Base-by-base conservation (phyloP, 2,797 vertebrate species). In the Pangasius djambal region DNA sequence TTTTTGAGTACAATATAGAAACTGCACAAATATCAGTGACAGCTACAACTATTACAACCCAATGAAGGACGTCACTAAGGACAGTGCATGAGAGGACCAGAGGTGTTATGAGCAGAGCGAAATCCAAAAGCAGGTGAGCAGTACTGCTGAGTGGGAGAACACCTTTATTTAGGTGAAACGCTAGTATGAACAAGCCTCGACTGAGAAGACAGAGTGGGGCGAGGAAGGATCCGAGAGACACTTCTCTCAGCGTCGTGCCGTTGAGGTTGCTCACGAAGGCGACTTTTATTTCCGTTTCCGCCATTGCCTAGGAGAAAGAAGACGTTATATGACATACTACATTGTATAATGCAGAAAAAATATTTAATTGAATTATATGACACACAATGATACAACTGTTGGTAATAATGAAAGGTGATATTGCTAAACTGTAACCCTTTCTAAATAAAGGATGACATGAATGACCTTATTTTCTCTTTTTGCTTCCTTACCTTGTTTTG, bases 241-340 rank as follows among this genome's bases (percentile, higher is more conserved):
- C 95, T 93, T 99, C 99, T 88, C 94, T 90, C 91, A 98, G 93
- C 55, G 94, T 98, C 1, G 98, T 99, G 87, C 99, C 99, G 9
- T 96, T 99, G 31, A 98, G 95, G 90, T 99, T 97, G 93, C 97
- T 97, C 92, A 99, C 86, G 92, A 99, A 99, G 0, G 96, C 97
- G 94, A 98, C 97, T 91, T 99, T 99, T 83, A 96, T 92, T 22
- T 96, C 94, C 83, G 94, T 96, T 70, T 96, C 95, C 87, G 95
- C 96, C 98, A 99, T 99, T 87, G 48, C 89, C 96, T 96, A 93
- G 88, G 72, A 75, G 69, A 85, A 34, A 85, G 1, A 87, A 31
- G 44, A 10, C 28, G 10, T 8, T 28, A 28, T 50, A 72, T n/a
- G 4, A 55, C 50, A 85, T 22, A 57, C 31, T 81, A 34, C 52